Evolutionary conservation across 2,888 invertebrate species (phyloP).

Genomic region (Thalpophila matura): DNA sequence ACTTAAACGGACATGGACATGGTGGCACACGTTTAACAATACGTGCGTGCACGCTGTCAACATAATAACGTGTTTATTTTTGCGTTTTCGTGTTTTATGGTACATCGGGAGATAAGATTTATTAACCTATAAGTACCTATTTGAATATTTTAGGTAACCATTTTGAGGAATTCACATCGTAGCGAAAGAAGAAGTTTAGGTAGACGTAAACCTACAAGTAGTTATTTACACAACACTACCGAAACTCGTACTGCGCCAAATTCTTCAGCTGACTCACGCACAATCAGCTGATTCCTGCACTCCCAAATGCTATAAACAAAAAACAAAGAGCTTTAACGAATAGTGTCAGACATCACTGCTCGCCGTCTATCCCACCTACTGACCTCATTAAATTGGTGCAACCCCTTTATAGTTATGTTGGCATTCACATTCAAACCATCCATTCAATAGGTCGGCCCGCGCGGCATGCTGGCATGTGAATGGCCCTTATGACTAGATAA

Average conservation of each 20-base stretch:
- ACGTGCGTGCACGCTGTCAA: constrained; percentile 13
- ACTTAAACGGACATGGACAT: neutral
- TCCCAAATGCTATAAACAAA: constrained; percentile 25
- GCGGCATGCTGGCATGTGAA: constrained; percentile 51
- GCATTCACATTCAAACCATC: constrained; percentile 37
- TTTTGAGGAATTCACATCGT: constrained; percentile 21
- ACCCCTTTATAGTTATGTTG: constrained; percentile 41
- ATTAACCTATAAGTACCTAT: neutral
- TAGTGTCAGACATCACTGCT: constrained; percentile 13
- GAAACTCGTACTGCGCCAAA: constrained; percentile 31
- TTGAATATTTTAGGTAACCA: constrained; percentile 17
- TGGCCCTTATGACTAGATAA: constrained; percentile 56
- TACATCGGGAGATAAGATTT: constrained; percentile 11
- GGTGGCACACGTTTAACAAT: constrained; percentile 16
- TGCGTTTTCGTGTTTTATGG: constrained; percentile 13
- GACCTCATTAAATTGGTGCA: constrained; percentile 30
- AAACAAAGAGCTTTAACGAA: constrained; percentile 29
- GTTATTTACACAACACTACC: constrained; percentile 25
- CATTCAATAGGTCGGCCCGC: constrained; percentile 45
- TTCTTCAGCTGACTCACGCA: constrained; percentile 46
- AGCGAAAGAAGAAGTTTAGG: constrained; percentile 9
- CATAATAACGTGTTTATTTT: constrained; percentile 17
- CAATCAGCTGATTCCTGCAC: constrained; percentile 41
- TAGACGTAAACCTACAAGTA: constrained; percentile 1
- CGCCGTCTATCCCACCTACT: constrained; percentile 27